Evolutionary conservation across 2,113 vertebrate genomes (phyloP), one percentile per base, ranked within the genome.

Genomic region (Cairina moschata): DNA sequence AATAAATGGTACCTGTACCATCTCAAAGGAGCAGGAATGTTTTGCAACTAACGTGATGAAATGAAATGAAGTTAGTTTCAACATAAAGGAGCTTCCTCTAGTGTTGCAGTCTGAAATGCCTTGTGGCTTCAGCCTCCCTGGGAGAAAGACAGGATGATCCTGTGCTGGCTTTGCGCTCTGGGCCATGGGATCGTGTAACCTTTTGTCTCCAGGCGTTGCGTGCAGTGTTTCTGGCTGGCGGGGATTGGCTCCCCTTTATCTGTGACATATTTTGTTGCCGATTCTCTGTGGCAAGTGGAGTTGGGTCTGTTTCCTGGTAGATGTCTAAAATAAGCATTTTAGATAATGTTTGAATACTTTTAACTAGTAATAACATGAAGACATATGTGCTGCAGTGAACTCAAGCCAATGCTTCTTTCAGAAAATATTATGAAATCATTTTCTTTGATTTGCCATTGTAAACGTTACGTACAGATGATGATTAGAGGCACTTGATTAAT

Each of bases 161-260:
- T 22, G 13, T 22, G 52, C 52, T 65, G 59, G 42, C 4, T 0
- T 20, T 1, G 0, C 13, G 42, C 34, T 52, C 8, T 1, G 2
- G 9, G 52, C 17, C 0, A 0, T 31, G 38, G 38, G 17, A 48
- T 69, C 34, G 3, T 1, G 0, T 17, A 17, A 31, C n/a, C 7
- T 3, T 10, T 55, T 69, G 29, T 69, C 25, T 62, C 38, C 17
- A 60, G n/a, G n/a, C 9, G 9, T 11, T 38, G 59, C 20, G 25
- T 46, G 60, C 20, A 62, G 29, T 42, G 1, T 40, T 76, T 68
- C 55, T 63, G 46, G 38, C 40, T 23, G 26, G 26, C 1, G 1
- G 31, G 42, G 18, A 18, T 9, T 6, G 29, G 36, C 36, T 66
- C 21, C 40, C 69, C 29, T 46, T 67, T 28, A 38, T 46, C 2